Percentiles rank a stretch among this genome's conserved stretches.
These are phyloP conservation scores for Microplitis demolitor DNA, from an alignment of 1,140 invertebrate genomes.

Conservation along the genomic window DNA sequence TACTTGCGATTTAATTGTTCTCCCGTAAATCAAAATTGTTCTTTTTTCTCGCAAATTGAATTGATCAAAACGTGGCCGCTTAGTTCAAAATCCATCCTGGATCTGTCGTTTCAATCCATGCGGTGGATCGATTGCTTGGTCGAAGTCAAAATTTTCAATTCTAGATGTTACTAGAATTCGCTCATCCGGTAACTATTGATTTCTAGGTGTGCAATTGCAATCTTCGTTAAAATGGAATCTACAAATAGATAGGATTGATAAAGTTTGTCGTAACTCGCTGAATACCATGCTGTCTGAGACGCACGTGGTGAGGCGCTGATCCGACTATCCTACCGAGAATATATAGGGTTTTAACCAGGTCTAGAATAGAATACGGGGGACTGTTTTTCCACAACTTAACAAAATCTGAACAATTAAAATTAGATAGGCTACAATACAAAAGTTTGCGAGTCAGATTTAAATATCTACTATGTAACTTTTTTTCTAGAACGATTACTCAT, in stretches of 20 bases:
- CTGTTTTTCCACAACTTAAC: conserved; percentile 13
- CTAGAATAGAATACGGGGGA: conserved; percentile 21
- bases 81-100: too few relatives aligned
- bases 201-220: conserved; percentile 14
- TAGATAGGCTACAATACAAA: conserved; percentile 19
- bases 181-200: too few relatives aligned
- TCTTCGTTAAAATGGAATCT: background rate
- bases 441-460: conserved; percentile 3
- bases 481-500: background rate
- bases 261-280: conserved; percentile 5
- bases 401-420: background rate
- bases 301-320: conserved; percentile 14
- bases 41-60: too few relatives aligned
- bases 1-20: too few relatives aligned
- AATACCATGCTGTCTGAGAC: conserved; percentile 17
- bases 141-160: too few relatives aligned
- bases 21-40: too few relatives aligned
- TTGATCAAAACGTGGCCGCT: too few relatives aligned
- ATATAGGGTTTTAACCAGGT: conserved; percentile 21
- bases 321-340: background rate
- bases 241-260: conserved; percentile 5
- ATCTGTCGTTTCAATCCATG: too few relatives aligned
- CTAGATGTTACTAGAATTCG: too few relatives aligned
- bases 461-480: background rate
- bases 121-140: too few relatives aligned